Conservation (phyloP, 2,888 invertebrate genomes). For the Oscheius sp. region DNA sequence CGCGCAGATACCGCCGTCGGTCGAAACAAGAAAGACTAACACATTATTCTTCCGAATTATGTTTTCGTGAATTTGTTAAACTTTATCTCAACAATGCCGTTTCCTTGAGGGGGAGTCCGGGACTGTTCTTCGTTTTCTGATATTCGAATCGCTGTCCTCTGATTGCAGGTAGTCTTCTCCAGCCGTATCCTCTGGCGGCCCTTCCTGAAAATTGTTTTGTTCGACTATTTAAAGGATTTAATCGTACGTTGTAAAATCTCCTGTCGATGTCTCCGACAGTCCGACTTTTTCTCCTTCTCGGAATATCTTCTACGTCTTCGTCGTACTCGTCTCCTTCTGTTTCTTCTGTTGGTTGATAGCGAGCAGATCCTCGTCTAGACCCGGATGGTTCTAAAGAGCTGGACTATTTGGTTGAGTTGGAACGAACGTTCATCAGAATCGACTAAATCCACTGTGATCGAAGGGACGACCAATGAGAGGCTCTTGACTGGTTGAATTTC, state of each 20-base stretch:
- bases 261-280: slow-evolving; percentile 6
- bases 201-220: slow-evolving; percentile 1
- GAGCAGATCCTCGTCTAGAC: background rate
- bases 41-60: background rate
- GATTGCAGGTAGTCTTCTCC: slow-evolving; percentile 5
- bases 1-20: slow-evolving; percentile 65
- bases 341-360: background rate
- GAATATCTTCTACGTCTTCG: background rate
- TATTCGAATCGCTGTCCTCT: slow-evolving; percentile 18
- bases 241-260: slow-evolving; percentile 10
- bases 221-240: background rate
- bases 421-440: slow-evolving; percentile 15
- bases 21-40: slow-evolving; percentile 44
- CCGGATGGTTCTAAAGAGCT: too few species aligned
- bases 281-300: slow-evolving; percentile 5
- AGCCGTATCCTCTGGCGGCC: slow-evolving; percentile 5
- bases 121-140: background rate
- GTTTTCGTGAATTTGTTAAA: background rate
- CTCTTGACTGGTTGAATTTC: background rate
- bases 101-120: too few species aligned
- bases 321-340: slow-evolving; percentile 12
- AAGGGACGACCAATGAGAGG: background rate
- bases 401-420: too few species aligned
- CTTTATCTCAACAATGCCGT: too few species aligned
- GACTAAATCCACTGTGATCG: slow-evolving; percentile 28